Conservation (phyloP, 2,113 vertebrate species). For the Tenrec ecaudatus region DNA sequence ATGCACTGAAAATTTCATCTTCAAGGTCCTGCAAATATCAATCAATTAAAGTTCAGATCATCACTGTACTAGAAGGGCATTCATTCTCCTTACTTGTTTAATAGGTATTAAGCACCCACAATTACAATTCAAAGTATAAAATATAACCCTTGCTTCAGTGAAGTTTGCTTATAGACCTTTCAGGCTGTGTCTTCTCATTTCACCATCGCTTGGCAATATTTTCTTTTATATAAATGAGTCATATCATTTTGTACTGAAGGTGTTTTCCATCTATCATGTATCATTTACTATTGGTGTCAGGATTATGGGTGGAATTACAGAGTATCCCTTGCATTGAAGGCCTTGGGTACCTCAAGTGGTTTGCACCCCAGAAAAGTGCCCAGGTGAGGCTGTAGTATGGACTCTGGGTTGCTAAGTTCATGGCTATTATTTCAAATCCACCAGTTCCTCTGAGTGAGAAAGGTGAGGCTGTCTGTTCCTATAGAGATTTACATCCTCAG, state of each 20-base stretch:
- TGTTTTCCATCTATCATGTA: not conserved
- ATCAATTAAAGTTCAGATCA: not conserved
- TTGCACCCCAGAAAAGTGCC: not conserved
- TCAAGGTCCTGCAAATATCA: not conserved
- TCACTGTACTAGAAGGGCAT: not conserved
- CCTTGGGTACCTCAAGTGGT: not conserved
- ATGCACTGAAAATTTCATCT: not conserved
- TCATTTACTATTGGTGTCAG: not conserved
- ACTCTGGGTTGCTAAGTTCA: no score
- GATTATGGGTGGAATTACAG: not conserved
- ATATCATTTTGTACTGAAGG: not conserved
- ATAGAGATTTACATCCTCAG: no score
- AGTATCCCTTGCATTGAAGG: not conserved
- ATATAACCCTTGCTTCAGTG: not conserved
- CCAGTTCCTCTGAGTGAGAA: no score
- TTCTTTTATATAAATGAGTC: not conserved
- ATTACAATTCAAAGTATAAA: conserved; percentile 49
- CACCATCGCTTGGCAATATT: not conserved
- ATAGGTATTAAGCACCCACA: conserved; percentile 1
- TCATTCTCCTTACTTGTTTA: conserved; percentile 23
- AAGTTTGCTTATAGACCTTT: conserved; percentile 17
- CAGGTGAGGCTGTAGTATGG: no score
- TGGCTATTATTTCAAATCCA: no score
- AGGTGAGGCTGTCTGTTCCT: no score
- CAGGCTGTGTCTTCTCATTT: not conserved